A percentile compares a stretch with the other conserved stretches of the same genome.
phyloP scores from a whole-genome alignment of 2,888 invertebrate genomes.

The Drosophila neutralis region DNA sequence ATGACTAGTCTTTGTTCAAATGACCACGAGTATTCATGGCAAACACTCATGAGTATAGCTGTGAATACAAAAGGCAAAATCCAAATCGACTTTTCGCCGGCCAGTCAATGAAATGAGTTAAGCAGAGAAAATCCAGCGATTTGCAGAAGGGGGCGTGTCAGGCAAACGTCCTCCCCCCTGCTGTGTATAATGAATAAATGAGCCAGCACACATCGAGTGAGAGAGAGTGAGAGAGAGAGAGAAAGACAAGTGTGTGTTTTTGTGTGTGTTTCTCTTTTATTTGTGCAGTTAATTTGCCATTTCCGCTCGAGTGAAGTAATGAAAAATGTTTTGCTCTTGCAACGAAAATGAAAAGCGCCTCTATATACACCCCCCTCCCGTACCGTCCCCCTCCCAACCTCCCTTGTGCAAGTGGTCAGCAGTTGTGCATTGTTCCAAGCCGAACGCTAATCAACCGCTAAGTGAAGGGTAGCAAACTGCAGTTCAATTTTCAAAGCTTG shows the following conservation, averaged over 20 bases:
- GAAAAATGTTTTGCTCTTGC: conserved; percentile 60
- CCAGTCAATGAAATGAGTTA: conserved; percentile 41
- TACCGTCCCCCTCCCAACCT: not conserved
- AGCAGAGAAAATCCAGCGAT: not conserved
- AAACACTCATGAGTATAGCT: conserved; percentile 11
- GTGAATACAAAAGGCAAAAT: conserved; percentile 2
- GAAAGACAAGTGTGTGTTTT: conserved; percentile 11
- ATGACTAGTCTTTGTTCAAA: not conserved
- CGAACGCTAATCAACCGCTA: conserved; percentile 58
- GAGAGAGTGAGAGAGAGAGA: not conserved
- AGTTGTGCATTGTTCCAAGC: conserved; percentile 55
- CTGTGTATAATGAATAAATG: conserved; percentile 71
- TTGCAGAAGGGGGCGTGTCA: conserved; percentile 8
- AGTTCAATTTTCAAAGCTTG: conserved; percentile 1
- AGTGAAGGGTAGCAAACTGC: conserved; percentile 26
- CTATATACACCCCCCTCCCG: not conserved
- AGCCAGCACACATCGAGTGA: conserved; percentile 38
- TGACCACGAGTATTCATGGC: conserved; percentile 8
- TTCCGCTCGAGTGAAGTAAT: conserved; percentile 78
- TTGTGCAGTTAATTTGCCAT: conserved; percentile 81
- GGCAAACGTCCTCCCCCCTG: not conserved
- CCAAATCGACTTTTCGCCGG: conserved; percentile 38
- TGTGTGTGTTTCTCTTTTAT: conserved; percentile 47
- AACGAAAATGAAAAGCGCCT: conserved; percentile 49
- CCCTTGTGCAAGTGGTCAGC: conserved; percentile 7